Evolutionary conservation across 2,797 vertebrate genomes (phyloP).

Genomic region (Molossus molossus): DNA sequence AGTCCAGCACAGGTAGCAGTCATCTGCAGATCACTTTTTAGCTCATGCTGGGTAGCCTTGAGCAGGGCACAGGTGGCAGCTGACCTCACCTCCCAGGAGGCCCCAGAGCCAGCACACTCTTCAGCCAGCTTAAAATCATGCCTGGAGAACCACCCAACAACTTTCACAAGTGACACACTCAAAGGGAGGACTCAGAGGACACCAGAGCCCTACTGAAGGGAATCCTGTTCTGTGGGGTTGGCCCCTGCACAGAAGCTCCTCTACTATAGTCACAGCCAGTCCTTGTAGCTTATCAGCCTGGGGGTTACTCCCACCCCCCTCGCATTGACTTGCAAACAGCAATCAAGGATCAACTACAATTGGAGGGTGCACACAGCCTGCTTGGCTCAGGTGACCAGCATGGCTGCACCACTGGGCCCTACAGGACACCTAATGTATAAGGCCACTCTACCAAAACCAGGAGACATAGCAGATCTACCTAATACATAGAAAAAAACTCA

Average conservation of each 20-base stretch:
- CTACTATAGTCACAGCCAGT: neutral
- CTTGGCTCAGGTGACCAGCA: neutral
- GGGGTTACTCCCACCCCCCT: neutral
- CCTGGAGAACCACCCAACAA: neutral
- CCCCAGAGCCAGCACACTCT: neutral
- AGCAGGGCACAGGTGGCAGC: neutral
- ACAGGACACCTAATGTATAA: neutral
- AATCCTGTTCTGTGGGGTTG: neutral
- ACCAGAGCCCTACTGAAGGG: neutral
- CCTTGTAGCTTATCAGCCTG: neutral
- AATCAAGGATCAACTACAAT: neutral
- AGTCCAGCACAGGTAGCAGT: neutral
- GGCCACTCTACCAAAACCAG: neutral
- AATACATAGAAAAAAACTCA: neutral
- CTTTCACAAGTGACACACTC: neutral
- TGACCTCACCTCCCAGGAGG: neutral
- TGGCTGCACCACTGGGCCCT: neutral
- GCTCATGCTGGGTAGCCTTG: neutral
- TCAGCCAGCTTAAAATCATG: neutral
- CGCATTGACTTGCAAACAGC: neutral
- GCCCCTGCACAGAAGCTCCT: neutral
- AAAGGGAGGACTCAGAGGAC: neutral
- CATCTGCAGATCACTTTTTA: neutral
- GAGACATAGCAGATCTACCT: neutral
- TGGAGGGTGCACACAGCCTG: neutral